A percentile compares a stretch with the other conserved stretches of the same genome.
phyloP scores from a whole-genome alignment of 1,140 invertebrate genomes.

The Bradysia coprophila region DNA sequence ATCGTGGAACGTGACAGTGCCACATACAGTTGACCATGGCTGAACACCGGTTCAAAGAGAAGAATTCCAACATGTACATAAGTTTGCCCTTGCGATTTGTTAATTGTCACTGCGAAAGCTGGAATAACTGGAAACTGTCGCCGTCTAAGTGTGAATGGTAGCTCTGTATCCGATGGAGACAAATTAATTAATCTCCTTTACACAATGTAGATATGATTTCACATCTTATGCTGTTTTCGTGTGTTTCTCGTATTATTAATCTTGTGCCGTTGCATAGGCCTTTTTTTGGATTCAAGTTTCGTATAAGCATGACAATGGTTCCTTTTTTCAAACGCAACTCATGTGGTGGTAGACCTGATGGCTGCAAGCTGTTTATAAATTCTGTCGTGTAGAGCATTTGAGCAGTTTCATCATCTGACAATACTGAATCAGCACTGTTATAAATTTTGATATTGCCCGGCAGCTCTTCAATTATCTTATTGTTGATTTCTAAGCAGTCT shows the following conservation, averaged over 20 bases:
- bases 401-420: neutral
- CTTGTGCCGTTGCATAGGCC: conserved; percentile 1
- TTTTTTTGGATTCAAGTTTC: neutral
- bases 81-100: conserved; percentile 23
- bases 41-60: neutral
- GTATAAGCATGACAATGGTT: neutral
- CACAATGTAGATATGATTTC: neutral
- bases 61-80: conserved; percentile 6
- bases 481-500: neutral
- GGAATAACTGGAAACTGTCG: conserved; percentile 22
- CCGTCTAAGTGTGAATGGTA: conserved; percentile 10
- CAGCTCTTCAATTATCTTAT: neutral
- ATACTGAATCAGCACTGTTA: neutral
- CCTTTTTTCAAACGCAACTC: neutral
- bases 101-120: conserved; percentile 30
- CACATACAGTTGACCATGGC: conserved; percentile 2
- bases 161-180: conserved; percentile 8
- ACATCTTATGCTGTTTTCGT: neutral
- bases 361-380: neutral
- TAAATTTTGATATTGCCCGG: neutral
- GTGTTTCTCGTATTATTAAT: neutral
- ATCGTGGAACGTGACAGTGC: neutral
- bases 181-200: neutral
- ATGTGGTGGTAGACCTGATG: neutral
- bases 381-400: neutral